Base-by-base conservation (phyloP, 53 echinoderm and acorn worm species). In the Luidia sarsii region DNA sequence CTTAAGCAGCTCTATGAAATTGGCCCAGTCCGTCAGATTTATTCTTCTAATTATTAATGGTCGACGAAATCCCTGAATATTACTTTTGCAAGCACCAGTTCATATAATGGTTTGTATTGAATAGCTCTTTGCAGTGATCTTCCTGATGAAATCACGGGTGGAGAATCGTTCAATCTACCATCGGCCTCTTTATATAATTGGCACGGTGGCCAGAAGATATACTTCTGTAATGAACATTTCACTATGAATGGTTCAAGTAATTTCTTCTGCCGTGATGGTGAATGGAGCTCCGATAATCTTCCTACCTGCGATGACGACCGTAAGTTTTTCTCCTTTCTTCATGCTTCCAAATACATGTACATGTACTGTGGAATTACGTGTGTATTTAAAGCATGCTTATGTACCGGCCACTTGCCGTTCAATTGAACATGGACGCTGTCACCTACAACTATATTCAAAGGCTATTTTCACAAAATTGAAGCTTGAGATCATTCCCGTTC, bases 181-280 rank as follows among this genome's bases (percentile, higher is more conserved):
- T 75, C 75, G 8, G 46, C 59, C 39, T 35, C 43, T 4, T 24
- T 27, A 19, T 75, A 75, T 61, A 75, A 75, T 45, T 75, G 75
- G 75, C 57, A 75, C 29, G 33, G 59, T 5, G 75, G 75, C 15
- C 60, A 75, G 31, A 60, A 59, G 62, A 60, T 75, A 19, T 75
- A 75, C 43, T 75, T 59, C 31, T 75, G 75, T 46, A 45, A 59
- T 60, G 75, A 61, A 1, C 19, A 36, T 19, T 43, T 9, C 59
- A 54, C 38, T 7, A 57, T 75, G 45, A 41, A 19, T 3, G 75
- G 75, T 29, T 60, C 60, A 14, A 75, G 75, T 20, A 59, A 29
- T n/a, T 59, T 75, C 62, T 15, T 75, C 27, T 75, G 75, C 13
- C 29, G 16, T 9, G 22, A 46, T 18, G 75, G 75, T n/a, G 43